Evolutionary conservation across 2,113 vertebrate genomes (phyloP), one percentile per base, ranked within the genome.

Genomic region (Cheilinus undulatus): DNA sequence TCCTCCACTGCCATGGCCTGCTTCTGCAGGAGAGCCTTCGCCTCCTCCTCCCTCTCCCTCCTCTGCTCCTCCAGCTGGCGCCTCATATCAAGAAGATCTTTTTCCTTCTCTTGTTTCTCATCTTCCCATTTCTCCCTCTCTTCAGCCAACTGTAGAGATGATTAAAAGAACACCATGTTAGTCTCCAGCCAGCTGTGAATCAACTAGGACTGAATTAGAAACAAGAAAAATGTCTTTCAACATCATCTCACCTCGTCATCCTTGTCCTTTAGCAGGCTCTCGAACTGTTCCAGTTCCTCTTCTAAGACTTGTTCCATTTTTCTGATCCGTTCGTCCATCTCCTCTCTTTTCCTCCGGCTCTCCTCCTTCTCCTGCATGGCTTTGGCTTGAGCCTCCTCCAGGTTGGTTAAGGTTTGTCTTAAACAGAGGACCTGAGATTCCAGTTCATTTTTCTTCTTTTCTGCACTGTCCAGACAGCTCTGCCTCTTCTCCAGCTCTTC

Each of bases 241-340:
- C 13, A 9, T 5, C 24, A 10, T 65, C 78, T 57, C 40, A 94
- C 88, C 89, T 95, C 92, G 3, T 77, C 51, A 32, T 87, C 89
- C 68, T 91, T 96, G 22, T 77, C 74, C 74, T 93, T 91, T 10
- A 96, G 83, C 27, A 90, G 88, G 56, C 84, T 85, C 69, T 95
- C 88, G 81, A 94, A 94, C 51, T 75, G 90, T 60, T 93, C 82
- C 40, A 93, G 92, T 74, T 96, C 94, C 59, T 80, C 73, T 26
- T 92, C 91, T 2, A 90, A 68, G 30, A 73, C 60, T 60, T 92
- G 89, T 68, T 91, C 94, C 72, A 94, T 87, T 53, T 84, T 92
- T 84, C 86, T 89, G 0, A 92, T 78, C 80, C 86, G 89, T 34
- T 86, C 59, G 0, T 89, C 92, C 76, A 95, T 87, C 45, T 92